Conservation (phyloP, 2,113 vertebrate species). For the Ifrita kowaldi region DNA sequence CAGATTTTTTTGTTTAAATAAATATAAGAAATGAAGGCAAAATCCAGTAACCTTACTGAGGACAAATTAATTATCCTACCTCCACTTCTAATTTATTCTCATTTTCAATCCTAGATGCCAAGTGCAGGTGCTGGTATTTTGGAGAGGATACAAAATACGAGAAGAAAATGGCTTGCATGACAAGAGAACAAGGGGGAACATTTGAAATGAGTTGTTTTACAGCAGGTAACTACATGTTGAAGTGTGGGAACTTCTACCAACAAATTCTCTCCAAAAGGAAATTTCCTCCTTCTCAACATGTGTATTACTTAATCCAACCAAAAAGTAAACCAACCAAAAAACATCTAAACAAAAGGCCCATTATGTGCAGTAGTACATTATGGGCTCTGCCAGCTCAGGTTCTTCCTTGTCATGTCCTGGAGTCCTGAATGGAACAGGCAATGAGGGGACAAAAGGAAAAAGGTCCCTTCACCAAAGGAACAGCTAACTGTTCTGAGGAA, state of each 20-base stretch:
- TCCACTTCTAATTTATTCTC: background rate
- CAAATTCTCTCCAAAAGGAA: background rate
- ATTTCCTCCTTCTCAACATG: background rate
- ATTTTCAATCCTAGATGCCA: background rate
- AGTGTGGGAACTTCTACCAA: background rate
- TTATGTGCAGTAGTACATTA: background rate
- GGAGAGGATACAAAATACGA: background rate
- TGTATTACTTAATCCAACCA: background rate
- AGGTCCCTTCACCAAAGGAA: background rate
- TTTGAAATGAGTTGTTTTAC: background rate
- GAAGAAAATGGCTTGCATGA: background rate
- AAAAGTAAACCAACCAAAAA: background rate
- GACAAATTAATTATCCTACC: background rate
- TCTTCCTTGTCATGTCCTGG: background rate
- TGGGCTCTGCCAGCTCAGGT: background rate
- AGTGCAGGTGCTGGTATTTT: background rate
- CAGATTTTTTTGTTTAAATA: background rate
- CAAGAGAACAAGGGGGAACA: background rate
- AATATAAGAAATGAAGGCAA: background rate
- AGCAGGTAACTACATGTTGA: background rate
- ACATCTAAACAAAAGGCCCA: background rate
- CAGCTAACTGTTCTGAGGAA: background rate
- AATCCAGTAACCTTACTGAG: background rate
- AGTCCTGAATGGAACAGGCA: background rate
- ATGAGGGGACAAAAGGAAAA: background rate